phyloP scores from a whole-genome alignment of 2,797 vertebrate species.

The Paguma larvata region DNA sequence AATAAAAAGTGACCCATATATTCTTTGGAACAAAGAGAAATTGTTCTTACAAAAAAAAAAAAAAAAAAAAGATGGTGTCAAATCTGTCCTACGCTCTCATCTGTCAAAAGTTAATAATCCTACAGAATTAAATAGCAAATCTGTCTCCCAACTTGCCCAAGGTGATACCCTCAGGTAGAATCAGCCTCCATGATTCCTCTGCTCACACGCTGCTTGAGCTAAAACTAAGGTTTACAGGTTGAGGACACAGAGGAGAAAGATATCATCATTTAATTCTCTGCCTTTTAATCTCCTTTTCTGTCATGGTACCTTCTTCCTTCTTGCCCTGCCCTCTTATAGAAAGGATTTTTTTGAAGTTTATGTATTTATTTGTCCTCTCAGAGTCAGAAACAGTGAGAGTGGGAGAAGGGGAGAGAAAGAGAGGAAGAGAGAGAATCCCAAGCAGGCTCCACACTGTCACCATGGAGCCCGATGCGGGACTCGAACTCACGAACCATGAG shows the following conservation, averaged over 20 bases:
- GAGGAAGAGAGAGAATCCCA: too few species aligned
- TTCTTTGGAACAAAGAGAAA: not conserved
- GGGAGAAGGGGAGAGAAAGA: too few species aligned
- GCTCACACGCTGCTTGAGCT: not conserved
- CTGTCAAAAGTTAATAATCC: not conserved
- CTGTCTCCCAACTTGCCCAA: not conserved
- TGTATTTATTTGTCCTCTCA: too few species aligned
- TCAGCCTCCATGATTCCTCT: not conserved
- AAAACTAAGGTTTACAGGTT: not conserved
- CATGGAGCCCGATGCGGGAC: too few species aligned
- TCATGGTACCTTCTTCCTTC: not conserved
- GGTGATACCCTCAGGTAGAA: fast-evolving
- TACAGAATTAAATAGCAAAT: not conserved
- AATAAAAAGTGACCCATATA: conserved; percentile 54
- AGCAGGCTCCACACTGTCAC: too few species aligned
- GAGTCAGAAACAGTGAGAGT: too few species aligned
- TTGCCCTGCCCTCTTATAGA: not conserved
- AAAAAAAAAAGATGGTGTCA: not conserved
- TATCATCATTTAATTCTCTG: not conserved
- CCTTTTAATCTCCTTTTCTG: not conserved
- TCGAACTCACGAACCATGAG: too few species aligned
- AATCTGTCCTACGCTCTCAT: not conserved
- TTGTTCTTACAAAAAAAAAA: not conserved
- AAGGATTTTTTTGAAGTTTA: too few species aligned
- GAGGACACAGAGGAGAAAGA: not conserved